Conservation (phyloP, 1,140 invertebrate species). For the Euglossa dilemma region DNA sequence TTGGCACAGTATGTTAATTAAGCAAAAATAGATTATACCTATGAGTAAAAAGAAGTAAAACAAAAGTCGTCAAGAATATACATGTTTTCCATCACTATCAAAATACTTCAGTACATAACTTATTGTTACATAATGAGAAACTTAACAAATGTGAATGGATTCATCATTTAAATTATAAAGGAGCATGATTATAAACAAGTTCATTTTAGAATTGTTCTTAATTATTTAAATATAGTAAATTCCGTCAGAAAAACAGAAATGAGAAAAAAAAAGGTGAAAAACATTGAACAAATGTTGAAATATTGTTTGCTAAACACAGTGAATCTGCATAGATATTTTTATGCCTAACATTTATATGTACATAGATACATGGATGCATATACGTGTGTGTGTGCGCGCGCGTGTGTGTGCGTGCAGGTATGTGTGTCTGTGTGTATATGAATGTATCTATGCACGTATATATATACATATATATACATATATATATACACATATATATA, state of each 20-base stretch:
- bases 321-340: constrained; percentile 46
- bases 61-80: constrained; percentile 47
- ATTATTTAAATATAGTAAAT: constrained; percentile 42
- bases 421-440: constrained; percentile 13
- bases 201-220: not conserved
- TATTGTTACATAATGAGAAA: not conserved
- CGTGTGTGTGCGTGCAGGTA: not conserved
- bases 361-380: constrained; percentile 12
- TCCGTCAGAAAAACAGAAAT: constrained; percentile 17
- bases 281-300: constrained; percentile 42
- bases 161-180: constrained; percentile 20
- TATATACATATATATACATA: constrained; percentile 8
- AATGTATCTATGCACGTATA: constrained; percentile 1
- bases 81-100: constrained; percentile 13
- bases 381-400: not conserved
- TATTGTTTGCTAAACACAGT: constrained; percentile 39
- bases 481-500: constrained; percentile 29
- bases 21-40: constrained; percentile 61
- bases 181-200: constrained; percentile 23
- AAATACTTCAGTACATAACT: constrained; percentile 23
- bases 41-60: constrained; percentile 52
- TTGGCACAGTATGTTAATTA: constrained; percentile 75
- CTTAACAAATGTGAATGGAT: constrained; percentile 12
- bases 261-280: constrained; percentile 1
- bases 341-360: constrained; percentile 40